These are phyloP conservation scores for Hydropsyche betteni DNA, from an alignment of 2,888 invertebrate genomes.

Conservation along the genomic window DNA sequence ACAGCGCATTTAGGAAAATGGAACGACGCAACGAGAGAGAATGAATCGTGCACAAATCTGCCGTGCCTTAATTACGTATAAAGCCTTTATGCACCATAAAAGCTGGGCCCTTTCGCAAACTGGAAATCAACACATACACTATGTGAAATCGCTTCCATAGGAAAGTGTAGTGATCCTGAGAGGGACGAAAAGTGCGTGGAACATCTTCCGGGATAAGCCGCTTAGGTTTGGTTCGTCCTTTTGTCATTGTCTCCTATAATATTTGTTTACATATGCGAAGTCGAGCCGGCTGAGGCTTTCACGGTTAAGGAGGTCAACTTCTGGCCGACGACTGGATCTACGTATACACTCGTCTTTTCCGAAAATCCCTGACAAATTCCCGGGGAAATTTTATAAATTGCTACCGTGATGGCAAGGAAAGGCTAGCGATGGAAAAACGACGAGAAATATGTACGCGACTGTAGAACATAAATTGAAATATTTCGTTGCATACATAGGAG, in stretches of 20 bases:
- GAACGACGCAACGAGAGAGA: background rate
- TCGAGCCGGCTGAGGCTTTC: background rate
- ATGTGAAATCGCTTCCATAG: too few relatives aligned
- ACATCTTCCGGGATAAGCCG: conserved; percentile 45
- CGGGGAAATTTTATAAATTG: background rate
- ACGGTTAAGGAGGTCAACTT: background rate
- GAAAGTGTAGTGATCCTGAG: too few relatives aligned
- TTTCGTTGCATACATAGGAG: too few relatives aligned
- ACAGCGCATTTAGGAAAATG: background rate
- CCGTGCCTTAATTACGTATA: conserved; percentile 16
- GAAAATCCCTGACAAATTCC: background rate
- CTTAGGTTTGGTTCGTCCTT: conserved; percentile 47
- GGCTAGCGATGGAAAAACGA: too few relatives aligned
- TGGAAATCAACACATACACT: too few relatives aligned
- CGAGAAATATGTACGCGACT: too few relatives aligned
- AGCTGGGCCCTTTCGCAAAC: background rate
- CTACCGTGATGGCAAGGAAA: too few relatives aligned
- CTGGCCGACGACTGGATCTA: background rate
- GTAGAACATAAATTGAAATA: too few relatives aligned
- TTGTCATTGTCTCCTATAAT: conserved; percentile 49
- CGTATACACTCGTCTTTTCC: too few relatives aligned
- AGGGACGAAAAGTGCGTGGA: too few relatives aligned
- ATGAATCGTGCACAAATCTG: conserved; percentile 3
- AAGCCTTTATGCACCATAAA: conserved; percentile 21
- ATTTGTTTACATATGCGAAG: conserved; percentile 47